phyloP scores from a whole-genome alignment of 2,797 vertebrate genomes.

The Aeoliscus strigatus region DNA sequence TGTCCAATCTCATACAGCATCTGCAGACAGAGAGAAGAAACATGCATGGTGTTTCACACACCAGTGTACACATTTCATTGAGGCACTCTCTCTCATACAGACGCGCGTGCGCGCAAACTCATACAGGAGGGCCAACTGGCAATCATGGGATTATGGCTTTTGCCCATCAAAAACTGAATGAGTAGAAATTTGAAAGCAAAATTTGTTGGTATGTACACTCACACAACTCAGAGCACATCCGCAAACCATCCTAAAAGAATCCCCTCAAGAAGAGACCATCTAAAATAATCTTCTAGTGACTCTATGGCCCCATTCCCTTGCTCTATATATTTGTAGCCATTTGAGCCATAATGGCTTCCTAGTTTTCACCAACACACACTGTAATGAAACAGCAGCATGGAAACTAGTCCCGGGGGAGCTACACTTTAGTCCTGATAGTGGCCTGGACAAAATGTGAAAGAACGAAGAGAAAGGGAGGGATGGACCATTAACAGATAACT shows the following conservation, averaged over 20 bases:
- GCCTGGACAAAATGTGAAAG: conserved; percentile 20
- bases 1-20: conserved; percentile 68
- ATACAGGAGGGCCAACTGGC: conserved; percentile 4
- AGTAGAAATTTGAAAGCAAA: conserved; percentile 3
- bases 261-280: conserved; percentile 18
- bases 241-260: conserved; percentile 19
- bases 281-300: conserved; percentile 39
- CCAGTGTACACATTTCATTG: conserved; percentile 28
- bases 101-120: conserved; percentile 6
- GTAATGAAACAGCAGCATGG: conserved; percentile 41
- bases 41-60: conserved; percentile 42
- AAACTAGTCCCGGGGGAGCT: conserved; percentile 38
- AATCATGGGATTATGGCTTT: not conserved
- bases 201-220: not conserved
- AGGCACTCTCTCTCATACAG: conserved; percentile 3
- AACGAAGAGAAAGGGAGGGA: not conserved
- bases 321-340: conserved; percentile 21
- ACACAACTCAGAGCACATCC: conserved; percentile 1
- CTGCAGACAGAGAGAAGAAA: conserved; percentile 60
- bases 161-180: not conserved
- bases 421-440: conserved; percentile 28
- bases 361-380: conserved; percentile 34
- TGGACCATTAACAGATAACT: conserved; percentile 19
- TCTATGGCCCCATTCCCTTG: conserved; percentile 30
- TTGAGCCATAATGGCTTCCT: conserved; percentile 46